A percentile compares a stretch with the other conserved stretches of the same genome.
These are phyloP conservation scores for Schizopygopsis pylzovi DNA, from an alignment of 2,797 vertebrate genomes.

Conservation along the genomic window DNA sequence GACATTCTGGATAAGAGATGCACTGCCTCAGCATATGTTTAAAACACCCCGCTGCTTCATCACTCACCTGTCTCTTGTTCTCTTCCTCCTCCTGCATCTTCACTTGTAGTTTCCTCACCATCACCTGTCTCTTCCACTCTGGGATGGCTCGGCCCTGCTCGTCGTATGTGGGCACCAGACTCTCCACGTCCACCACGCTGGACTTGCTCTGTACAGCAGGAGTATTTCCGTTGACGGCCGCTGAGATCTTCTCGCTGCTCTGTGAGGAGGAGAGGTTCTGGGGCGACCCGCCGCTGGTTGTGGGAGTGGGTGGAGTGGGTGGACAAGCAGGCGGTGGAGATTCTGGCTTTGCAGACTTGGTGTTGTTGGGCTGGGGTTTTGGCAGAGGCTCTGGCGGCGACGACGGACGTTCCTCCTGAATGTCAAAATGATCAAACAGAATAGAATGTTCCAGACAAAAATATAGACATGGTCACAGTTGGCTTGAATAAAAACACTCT, in stretches of 20 bases:
- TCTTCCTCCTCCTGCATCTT: constrained; percentile 97
- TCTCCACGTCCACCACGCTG: constrained; percentile 82
- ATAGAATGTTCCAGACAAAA: background rate
- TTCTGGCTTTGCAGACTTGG: constrained; percentile 54
- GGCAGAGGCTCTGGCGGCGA: constrained; percentile 65
- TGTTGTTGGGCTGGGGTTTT: constrained; percentile 62
- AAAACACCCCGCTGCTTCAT: background rate
- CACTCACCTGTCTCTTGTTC: constrained; percentile 88
- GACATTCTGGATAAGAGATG: constrained; percentile 24
- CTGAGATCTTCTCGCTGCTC: constrained; percentile 75
- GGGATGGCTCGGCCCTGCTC: constrained; percentile 92
- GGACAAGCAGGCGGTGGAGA: constrained; percentile 52
- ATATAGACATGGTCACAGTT: background rate
- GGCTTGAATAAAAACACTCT: background rate
- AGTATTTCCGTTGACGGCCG: constrained; percentile 84
- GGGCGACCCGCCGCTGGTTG: constrained; percentile 57
- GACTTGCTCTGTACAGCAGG: constrained; percentile 71
- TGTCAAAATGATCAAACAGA: constrained; percentile 29
- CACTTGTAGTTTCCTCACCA: constrained; percentile 93
- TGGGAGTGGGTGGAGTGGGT: constrained; percentile 64
- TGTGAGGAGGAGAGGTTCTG: constrained; percentile 66
- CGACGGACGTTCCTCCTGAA: constrained; percentile 55
- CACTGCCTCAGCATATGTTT: constrained; percentile 35
- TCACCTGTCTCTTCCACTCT: constrained; percentile 95
- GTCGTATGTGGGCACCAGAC: constrained; percentile 88